Base-by-base conservation (phyloP, 1,140 invertebrate genomes). In the Tetragnatha versicolor region DNA sequence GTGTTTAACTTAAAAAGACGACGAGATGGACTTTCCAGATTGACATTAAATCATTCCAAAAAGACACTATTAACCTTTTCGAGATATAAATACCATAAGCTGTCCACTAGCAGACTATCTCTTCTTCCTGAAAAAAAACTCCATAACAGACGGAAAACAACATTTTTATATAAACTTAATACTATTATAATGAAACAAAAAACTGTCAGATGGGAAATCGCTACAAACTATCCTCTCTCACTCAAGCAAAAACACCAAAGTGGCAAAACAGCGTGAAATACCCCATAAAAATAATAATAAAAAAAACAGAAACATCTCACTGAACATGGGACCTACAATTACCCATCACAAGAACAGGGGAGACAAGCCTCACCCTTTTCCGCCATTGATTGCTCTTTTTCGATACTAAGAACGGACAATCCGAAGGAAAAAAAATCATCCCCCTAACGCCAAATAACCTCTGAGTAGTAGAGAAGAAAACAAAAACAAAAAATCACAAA, bases 361-460 rank as follows among this genome's bases (percentile, higher is more conserved):
- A n/a, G 45, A 49, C 63, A 68, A 68, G 39, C 63, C 39, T 68
- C 63, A 49, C 10, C 42, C 63, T 49, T 45, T 68, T 68, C 45
- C n/a, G n/a, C n/a, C 45, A 68, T 68, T 49, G 42, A 68, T 68
- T 68, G 63, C 25, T 47, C 63, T 68, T 68, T 45, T 68, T 68
- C 63, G 63, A 68, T 68, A 68, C 63, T 31, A 68, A 49, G 45
- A 49, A 63, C 10, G 25, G 20, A 63, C 31, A 39, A 17, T 2
- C 60, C 22, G 22, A 35, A 63, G 35, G 22, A 63, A 39, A 47
- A 68, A 37, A 68, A 68, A 63, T 25, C 35, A 39, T n/a, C 20
- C 35, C 35, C 35, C 63, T 22, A 45, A 68, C 63, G 35, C 29
- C 63, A 68, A 68, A 68, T 68, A 68, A 68, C 45, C 25, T 37